Conservation (phyloP, 2,113 vertebrate genomes). For the Boleophthalmus pectinirostris region DNA sequence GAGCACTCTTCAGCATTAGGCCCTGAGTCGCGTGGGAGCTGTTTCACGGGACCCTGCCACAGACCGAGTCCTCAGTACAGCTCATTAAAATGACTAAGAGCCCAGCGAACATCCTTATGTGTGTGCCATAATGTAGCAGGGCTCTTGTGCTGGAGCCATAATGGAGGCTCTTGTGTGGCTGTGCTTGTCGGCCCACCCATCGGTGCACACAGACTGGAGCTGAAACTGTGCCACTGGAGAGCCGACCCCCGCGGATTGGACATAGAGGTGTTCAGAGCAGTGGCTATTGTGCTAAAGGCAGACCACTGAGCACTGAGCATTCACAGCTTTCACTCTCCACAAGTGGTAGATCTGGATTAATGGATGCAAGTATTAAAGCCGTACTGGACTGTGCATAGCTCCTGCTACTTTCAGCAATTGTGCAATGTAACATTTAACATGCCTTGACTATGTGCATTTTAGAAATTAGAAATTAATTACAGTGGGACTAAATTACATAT, state of each 20-base stretch:
- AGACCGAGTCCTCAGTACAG: constrained; percentile 31
- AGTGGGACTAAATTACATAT: neutral
- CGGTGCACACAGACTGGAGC: constrained; percentile 55
- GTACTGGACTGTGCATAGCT: neutral
- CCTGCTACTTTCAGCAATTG: neutral
- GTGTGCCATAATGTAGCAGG: constrained; percentile 66
- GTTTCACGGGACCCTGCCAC: constrained; percentile 50
- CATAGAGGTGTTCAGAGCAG: constrained; percentile 10
- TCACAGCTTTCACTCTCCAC: constrained; percentile 36
- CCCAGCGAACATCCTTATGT: constrained; percentile 68
- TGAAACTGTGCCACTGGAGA: constrained; percentile 56
- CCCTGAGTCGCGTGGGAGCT: constrained; percentile 68
- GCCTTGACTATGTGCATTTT: no score
- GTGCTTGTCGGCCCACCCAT: constrained; percentile 74
- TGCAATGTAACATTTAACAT: neutral
- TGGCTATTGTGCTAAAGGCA: constrained; percentile 30
- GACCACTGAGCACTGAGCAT: constrained; percentile 31
- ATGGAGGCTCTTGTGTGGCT: constrained; percentile 72
- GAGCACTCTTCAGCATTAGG: constrained; percentile 64
- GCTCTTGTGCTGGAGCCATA: constrained; percentile 71
- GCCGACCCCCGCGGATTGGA: constrained; percentile 58
- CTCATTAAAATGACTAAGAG: constrained; percentile 76
- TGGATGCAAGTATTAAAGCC: constrained; percentile 12
- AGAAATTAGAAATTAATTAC: neutral
- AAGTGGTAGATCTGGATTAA: constrained; percentile 46